phyloP scores from a whole-genome alignment of 2,113 vertebrate genomes.

The Dromiciops gliroides region DNA sequence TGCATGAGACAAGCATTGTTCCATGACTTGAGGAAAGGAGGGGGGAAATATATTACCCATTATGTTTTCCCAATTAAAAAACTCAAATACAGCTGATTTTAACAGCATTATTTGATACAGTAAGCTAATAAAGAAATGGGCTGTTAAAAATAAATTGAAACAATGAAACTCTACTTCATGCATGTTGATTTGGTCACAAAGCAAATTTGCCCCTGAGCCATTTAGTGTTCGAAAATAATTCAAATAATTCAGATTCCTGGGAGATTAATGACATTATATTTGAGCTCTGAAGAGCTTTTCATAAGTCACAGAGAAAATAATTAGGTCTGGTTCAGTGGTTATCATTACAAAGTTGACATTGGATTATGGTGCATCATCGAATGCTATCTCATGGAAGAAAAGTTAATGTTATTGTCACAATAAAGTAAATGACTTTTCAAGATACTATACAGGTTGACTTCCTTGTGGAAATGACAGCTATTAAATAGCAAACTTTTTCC shows the following conservation, averaged over 20 bases:
- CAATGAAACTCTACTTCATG: neutral
- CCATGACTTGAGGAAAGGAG: neutral
- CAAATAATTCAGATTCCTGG: neutral
- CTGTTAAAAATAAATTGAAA: slow-evolving; percentile 27
- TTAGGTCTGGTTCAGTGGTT: neutral
- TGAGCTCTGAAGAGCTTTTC: slow-evolving; percentile 25
- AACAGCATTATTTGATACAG: slow-evolving; percentile 5
- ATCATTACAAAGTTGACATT: slow-evolving; percentile 17
- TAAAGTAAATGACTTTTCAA: neutral
- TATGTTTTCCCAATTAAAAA: neutral
- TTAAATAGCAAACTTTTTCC: neutral
- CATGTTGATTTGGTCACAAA: slow-evolving; percentile 18
- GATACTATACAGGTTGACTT: neutral
- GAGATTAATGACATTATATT: neutral
- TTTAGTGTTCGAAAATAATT: slow-evolving; percentile 16
- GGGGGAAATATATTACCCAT: neutral
- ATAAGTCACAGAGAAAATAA: slow-evolving; percentile 14
- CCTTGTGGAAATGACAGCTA: neutral
- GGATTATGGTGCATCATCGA: neutral
- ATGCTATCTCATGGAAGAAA: slow-evolving; percentile 8
- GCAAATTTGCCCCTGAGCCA: neutral
- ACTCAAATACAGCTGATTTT: neutral
- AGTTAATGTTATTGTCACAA: neutral
- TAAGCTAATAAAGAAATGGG: neutral
- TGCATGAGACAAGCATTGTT: neutral